These are phyloP conservation scores for Ophion costatus DNA, from an alignment of 2,888 invertebrate species.

Conservation along the genomic window DNA sequence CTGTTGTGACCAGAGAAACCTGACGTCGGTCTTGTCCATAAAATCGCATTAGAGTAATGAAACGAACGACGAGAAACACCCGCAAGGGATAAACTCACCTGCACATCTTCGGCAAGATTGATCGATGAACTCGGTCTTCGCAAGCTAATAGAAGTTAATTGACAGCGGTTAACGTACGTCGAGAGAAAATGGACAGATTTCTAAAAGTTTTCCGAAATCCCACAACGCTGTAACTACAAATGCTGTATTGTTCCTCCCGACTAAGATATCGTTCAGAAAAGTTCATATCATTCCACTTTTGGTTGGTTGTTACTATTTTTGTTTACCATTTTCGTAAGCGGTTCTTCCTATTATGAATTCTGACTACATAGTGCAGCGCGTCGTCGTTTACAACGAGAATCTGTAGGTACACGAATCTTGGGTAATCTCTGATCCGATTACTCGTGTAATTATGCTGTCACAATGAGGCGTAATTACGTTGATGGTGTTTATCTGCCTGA, in stretches of 20 bases:
- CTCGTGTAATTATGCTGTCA: slow-evolving; percentile 29
- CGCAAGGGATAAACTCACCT: slow-evolving; percentile 6
- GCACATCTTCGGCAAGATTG: not conserved
- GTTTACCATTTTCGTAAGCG: too few species aligned
- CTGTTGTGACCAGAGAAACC: too few species aligned
- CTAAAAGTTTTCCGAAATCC: too few species aligned
- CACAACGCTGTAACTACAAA: too few species aligned
- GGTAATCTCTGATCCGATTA: slow-evolving; percentile 31
- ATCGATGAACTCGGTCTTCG: not conserved
- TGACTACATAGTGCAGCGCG: too few species aligned
- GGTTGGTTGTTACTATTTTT: too few species aligned
- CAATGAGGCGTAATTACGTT: slow-evolving; percentile 33
- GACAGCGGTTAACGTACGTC: not conserved
- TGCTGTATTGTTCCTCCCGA: too few species aligned
- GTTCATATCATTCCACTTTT: too few species aligned
- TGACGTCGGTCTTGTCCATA: not conserved
- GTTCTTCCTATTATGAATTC: too few species aligned
- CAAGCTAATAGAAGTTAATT: slow-evolving; percentile 14
- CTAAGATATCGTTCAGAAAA: too few species aligned
- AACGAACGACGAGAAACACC: slow-evolving; percentile 18
- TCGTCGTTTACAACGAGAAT: not conserved
- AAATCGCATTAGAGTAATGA: slow-evolving; percentile 7
- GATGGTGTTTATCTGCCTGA: slow-evolving; percentile 13
- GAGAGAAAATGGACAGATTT: too few species aligned
- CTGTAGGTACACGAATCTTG: not conserved